Evolutionary conservation across 2,888 invertebrate genomes (phyloP).

Genomic region (Volucella inanis): DNA sequence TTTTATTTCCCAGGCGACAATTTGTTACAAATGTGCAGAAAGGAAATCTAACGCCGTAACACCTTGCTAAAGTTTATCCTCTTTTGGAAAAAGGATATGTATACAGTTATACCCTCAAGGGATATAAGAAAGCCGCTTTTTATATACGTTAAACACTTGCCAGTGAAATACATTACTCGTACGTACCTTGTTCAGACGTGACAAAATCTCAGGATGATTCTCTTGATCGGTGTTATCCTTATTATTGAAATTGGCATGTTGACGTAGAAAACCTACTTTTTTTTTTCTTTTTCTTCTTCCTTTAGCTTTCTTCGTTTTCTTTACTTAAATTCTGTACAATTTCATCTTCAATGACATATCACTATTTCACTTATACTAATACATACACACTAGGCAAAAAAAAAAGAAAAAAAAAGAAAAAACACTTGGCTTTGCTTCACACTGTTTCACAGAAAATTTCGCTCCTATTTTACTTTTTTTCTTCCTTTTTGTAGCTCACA

Average conservation of each 20-base stretch:
- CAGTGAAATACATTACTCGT: slow-evolving; percentile 32
- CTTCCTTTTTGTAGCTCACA: not conserved
- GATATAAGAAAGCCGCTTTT: slow-evolving; percentile 27
- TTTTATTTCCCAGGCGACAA: slow-evolving; percentile 62
- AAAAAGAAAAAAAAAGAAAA: too few species aligned
- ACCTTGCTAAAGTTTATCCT: not conserved
- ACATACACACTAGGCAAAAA: slow-evolving; percentile 25
- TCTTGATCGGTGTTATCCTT: slow-evolving; percentile 61
- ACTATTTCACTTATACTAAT: slow-evolving; percentile 16
- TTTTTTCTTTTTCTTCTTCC: not conserved
- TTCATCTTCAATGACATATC: slow-evolving; percentile 45
- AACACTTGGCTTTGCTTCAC: not conserved
- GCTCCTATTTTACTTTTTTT: not conserved
- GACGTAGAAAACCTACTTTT: not conserved
- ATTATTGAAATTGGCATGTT: slow-evolving; percentile 32
- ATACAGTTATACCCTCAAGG: not conserved
- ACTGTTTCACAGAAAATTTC: slow-evolving; percentile 23
- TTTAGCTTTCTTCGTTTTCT: too few species aligned
- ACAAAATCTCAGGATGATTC: slow-evolving; percentile 52
- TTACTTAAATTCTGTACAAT: slow-evolving; percentile 21
- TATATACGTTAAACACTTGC: slow-evolving; percentile 14
- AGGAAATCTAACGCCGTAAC: slow-evolving; percentile 37
- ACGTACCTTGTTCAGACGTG: slow-evolving; percentile 43
- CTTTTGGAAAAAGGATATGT: slow-evolving; percentile 1
- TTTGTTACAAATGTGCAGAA: slow-evolving; percentile 45